phyloP scores from a whole-genome alignment of 1,140 invertebrate species.

The Anoplophora glabripennis region DNA sequence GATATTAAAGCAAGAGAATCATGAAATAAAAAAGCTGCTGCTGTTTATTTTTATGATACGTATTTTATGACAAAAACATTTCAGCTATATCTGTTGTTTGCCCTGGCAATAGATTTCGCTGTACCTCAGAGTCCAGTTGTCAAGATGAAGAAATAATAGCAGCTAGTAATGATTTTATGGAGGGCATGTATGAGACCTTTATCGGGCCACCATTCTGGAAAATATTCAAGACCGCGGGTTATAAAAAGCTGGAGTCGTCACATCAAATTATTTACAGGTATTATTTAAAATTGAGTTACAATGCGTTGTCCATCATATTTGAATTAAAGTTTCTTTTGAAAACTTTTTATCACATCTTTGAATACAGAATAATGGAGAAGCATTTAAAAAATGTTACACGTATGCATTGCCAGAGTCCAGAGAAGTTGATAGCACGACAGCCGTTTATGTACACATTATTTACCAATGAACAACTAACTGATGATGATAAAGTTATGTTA shows the following conservation, averaged over 20 bases:
- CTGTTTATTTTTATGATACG: no score
- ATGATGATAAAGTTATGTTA: conserved; percentile 42
- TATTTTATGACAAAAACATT: no score
- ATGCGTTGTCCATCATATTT: neutral
- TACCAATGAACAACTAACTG: conserved; percentile 35
- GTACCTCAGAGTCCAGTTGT: conserved; percentile 26
- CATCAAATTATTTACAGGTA: conserved; percentile 37
- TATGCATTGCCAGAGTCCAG: conserved; percentile 22
- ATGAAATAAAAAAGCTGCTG: no score
- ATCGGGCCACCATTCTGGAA: conserved; percentile 48
- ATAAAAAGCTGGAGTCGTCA: conserved; percentile 42
- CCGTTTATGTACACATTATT: conserved; percentile 43
- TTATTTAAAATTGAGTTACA: neutral
- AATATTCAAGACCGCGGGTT: conserved; percentile 45
- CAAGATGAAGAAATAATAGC: conserved; percentile 34
- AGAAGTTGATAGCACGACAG: conserved; percentile 26
- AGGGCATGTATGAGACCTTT: conserved; percentile 46
- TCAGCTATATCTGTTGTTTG: conserved; percentile 46
- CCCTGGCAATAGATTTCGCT: conserved; percentile 42
- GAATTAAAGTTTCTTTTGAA: no score
- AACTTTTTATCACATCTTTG: conserved; percentile 1
- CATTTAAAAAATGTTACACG: conserved; percentile 24
- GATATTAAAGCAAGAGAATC: no score
- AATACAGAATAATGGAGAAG: conserved; percentile 23
- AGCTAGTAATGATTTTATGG: conserved; percentile 48